Evolutionary conservation across 2,797 vertebrate genomes (phyloP).

Genomic region (Adelosebastes latens): DNA sequence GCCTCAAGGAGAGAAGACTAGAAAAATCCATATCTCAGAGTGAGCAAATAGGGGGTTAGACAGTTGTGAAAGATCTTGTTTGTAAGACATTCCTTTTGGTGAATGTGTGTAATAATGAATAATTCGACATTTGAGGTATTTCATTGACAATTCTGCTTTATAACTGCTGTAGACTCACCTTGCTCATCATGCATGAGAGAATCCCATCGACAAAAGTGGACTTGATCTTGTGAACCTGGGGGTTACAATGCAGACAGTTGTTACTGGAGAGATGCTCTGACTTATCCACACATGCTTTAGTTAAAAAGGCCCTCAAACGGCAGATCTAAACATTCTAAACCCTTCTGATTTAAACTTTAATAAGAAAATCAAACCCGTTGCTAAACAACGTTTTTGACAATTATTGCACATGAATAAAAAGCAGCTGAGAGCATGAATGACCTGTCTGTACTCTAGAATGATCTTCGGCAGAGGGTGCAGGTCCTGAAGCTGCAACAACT

Average conservation of each 20-base stretch:
- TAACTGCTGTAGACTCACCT: conserved; percentile 78
- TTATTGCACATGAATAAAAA: not conserved
- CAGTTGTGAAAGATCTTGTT: not conserved
- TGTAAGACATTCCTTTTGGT: not conserved
- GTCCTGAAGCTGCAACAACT: conserved; percentile 89
- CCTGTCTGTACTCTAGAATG: conserved; percentile 92
- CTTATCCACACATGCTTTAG: not conserved
- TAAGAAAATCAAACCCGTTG: not conserved
- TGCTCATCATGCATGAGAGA: conserved; percentile 82
- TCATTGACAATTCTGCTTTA: not conserved
- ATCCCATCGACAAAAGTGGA: conserved; percentile 92
- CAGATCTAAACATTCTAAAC: not conserved
- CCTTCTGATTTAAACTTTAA: not conserved
- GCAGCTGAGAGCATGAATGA: conserved; percentile 48
- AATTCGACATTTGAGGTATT: not conserved
- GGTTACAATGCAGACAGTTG: not conserved
- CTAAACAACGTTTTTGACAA: not conserved
- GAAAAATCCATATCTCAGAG: not conserved
- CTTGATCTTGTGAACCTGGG: conserved; percentile 93
- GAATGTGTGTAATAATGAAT: not conserved
- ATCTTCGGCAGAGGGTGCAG: conserved; percentile 93
- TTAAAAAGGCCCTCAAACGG: not conserved
- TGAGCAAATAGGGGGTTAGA: not conserved
- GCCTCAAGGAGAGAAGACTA: not conserved
- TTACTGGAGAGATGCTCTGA: not conserved